These are phyloP conservation scores for Diplogasteroides magnus DNA, from an alignment of 1,140 invertebrate genomes.

Conservation along the genomic window DNA sequence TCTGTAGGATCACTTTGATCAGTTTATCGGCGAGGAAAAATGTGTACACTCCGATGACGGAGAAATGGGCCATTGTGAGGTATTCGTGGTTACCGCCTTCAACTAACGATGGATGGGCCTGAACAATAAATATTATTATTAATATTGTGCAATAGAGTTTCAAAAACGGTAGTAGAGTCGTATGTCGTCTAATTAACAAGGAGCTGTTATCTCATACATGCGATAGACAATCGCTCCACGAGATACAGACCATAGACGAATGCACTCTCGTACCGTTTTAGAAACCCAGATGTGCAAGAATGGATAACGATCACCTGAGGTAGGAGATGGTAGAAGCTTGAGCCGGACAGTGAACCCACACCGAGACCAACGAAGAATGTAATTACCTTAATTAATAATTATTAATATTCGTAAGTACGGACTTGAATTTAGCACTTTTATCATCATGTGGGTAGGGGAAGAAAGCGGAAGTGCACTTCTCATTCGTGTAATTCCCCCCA, in stretches of 20 bases:
- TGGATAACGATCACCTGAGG: slow-evolving; percentile 59
- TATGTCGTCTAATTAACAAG: slow-evolving; percentile 3
- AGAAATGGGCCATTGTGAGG: slow-evolving; percentile 45
- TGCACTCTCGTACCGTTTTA: no score
- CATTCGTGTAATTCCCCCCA: no score
- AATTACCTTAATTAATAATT: slow-evolving; percentile 55
- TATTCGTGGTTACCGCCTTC: slow-evolving; percentile 50
- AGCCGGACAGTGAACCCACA: slow-evolving; percentile 66
- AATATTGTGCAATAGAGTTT: no score
- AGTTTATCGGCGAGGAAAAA: slow-evolving; percentile 53
- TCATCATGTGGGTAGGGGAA: no score
- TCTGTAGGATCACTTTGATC: slow-evolving; percentile 52
- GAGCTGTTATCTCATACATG: no score
- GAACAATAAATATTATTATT: no score
- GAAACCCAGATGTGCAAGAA: slow-evolving; percentile 7
- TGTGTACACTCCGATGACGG: slow-evolving; percentile 50
- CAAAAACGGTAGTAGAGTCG: no score
- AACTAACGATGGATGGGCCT: slow-evolving; percentile 21
- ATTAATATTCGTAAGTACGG: no score
- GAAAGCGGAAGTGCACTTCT: no score
- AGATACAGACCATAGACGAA: no score
- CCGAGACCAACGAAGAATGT: slow-evolving; percentile 66
- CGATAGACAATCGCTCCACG: no score
- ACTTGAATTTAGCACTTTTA: no score
- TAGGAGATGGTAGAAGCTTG: slow-evolving; percentile 65